Percentiles rank a stretch among this genome's conserved stretches.
Evolutionary conservation across 2,797 vertebrate species (phyloP).

Genomic region (Etheostoma nigrum): DNA sequence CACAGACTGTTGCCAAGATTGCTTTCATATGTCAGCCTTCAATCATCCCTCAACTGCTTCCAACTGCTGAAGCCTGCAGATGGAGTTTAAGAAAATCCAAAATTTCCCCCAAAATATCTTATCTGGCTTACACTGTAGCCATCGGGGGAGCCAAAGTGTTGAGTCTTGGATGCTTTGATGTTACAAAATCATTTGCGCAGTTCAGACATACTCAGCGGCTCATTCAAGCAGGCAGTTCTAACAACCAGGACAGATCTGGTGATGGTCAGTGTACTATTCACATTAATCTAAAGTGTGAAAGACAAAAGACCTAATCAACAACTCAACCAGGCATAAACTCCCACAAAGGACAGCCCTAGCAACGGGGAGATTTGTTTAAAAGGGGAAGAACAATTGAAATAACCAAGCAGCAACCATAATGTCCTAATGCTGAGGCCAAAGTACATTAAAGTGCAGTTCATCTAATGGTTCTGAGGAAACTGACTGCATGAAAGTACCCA

Average conservation of each 20-base stretch:
- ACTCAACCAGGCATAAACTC: slow-evolving; percentile 5
- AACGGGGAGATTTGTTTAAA: slow-evolving; percentile 28
- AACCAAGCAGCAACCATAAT: not conserved
- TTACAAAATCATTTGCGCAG: slow-evolving; percentile 20
- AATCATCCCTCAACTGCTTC: slow-evolving; percentile 31
- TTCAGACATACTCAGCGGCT: slow-evolving; percentile 10
- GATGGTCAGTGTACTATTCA: not conserved
- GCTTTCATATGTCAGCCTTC: slow-evolving; percentile 44
- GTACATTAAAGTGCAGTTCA: slow-evolving; percentile 13
- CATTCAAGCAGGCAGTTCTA: slow-evolving; percentile 14
- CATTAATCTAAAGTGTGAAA: slow-evolving; percentile 2
- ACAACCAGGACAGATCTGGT: slow-evolving; percentile 11
- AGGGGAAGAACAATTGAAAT: not conserved
- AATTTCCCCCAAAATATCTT: not conserved
- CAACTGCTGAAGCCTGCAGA: slow-evolving; percentile 18
- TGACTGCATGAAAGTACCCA: not conserved
- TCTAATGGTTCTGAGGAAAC: slow-evolving; percentile 8
- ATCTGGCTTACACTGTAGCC: slow-evolving; percentile 27
- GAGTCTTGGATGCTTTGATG: slow-evolving; percentile 17
- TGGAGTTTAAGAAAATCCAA: slow-evolving; percentile 17
- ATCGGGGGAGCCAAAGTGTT: slow-evolving; percentile 17
- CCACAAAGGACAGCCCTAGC: not conserved
- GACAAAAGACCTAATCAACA: slow-evolving; percentile 20
- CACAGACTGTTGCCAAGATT: slow-evolving; percentile 39
- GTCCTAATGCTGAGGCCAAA: slow-evolving; percentile 3